These are phyloP conservation scores for Axea sp. DNA, from an alignment of 2,888 invertebrate species.

Conservation along the genomic window DNA sequence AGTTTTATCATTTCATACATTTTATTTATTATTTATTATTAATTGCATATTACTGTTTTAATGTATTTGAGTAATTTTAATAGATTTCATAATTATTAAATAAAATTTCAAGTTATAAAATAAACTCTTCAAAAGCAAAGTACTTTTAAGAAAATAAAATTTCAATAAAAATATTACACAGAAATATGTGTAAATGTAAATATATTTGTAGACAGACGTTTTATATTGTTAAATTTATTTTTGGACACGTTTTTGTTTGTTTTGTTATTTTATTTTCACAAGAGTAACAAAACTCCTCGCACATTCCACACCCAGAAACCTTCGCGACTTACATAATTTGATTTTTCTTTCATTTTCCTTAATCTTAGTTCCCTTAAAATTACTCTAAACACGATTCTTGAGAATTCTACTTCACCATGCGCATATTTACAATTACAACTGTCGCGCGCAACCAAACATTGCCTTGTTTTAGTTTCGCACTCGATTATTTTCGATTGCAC, in stretches of 20 bases:
- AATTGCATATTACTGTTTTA: no score
- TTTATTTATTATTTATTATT: no score
- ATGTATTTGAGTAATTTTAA: no score
- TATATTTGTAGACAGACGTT: no score
- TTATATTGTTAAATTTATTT: slow-evolving; percentile 32
- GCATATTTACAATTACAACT: slow-evolving; percentile 43
- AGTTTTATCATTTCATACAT: no score
- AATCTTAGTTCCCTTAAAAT: slow-evolving; percentile 29
- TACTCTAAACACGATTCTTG: slow-evolving; percentile 36
- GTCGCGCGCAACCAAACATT: slow-evolving; percentile 17
- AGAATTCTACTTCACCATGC: slow-evolving; percentile 33
- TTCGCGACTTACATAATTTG: slow-evolving; percentile 5
- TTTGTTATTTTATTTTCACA: slow-evolving; percentile 19
- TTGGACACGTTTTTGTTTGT: slow-evolving; percentile 23
- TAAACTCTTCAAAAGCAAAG: no score
- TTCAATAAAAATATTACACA: slow-evolving; percentile 1
- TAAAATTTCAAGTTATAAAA: no score
- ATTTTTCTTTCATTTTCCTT: slow-evolving; percentile 9
- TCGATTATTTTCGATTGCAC: slow-evolving; percentile 25
- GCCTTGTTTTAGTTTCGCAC: background rate
- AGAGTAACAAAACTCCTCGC: slow-evolving; percentile 41
- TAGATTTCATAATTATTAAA: no score
- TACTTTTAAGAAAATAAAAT: no score
- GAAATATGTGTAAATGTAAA: slow-evolving; percentile 12
- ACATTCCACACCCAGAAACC: slow-evolving; percentile 4